A percentile compares a stretch with the other conserved stretches of the same genome.
These are phyloP conservation scores for Muscidifurax raptorellus DNA, from an alignment of 1,140 invertebrate species.

Conservation along the genomic window DNA sequence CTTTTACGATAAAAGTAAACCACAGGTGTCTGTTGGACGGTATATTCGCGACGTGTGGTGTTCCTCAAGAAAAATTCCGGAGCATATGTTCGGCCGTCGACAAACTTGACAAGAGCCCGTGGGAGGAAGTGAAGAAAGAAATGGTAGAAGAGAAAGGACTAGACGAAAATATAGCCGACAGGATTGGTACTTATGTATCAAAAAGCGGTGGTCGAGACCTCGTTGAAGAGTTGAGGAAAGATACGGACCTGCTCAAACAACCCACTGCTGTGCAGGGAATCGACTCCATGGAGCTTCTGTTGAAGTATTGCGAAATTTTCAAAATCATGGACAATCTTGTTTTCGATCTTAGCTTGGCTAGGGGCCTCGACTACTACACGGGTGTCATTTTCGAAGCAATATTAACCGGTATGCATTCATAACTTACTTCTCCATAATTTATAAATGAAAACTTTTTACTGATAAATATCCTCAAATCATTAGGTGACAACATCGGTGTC, in stretches of 20 bases:
- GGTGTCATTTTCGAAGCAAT: slow-evolving; percentile 99
- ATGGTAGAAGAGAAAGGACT: slow-evolving; percentile 97
- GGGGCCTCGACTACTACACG: slow-evolving; percentile 99
- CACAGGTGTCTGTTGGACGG: slow-evolving; percentile 96
- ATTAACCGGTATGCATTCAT: slow-evolving; percentile 80
- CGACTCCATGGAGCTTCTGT: slow-evolving; percentile 89
- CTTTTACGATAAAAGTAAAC: slow-evolving; percentile 96
- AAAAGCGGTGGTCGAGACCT: slow-evolving; percentile 86
- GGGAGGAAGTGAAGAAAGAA: slow-evolving; percentile 96
- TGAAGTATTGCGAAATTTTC: slow-evolving; percentile 90
- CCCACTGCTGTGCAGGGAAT: slow-evolving; percentile 82
- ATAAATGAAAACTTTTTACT: background rate
- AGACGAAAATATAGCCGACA: slow-evolving; percentile 86
- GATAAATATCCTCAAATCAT: background rate
- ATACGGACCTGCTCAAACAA: slow-evolving; percentile 81
- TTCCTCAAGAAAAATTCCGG: slow-evolving; percentile 92
- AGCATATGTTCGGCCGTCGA: slow-evolving; percentile 98
- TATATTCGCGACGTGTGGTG: slow-evolving; percentile 97
- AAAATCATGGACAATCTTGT: slow-evolving; percentile 85
- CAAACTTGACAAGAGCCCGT: slow-evolving; percentile 97
- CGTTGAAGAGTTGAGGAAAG: slow-evolving; percentile 83
- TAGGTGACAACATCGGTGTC: slow-evolving; percentile 81
- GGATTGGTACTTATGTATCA: slow-evolving; percentile 93
- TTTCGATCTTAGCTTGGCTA: slow-evolving; percentile 97
- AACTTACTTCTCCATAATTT: background rate